Percentiles rank a stretch among this genome's conserved stretches.
Evolutionary conservation across 2,113 vertebrate species (phyloP).

Genomic region (Zootoca vivipara): DNA sequence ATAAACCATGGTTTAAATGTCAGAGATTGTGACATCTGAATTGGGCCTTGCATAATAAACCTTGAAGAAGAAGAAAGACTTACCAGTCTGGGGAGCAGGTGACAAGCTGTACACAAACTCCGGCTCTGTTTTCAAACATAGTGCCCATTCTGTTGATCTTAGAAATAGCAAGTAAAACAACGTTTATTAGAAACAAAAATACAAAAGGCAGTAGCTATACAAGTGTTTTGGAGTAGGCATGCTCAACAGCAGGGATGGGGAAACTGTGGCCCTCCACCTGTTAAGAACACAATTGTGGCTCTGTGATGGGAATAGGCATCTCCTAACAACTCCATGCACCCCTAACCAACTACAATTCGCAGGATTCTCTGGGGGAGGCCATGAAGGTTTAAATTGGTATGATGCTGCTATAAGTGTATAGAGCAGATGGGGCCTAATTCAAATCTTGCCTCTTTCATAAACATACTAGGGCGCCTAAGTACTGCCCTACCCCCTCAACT

Average conservation of each 20-base stretch:
- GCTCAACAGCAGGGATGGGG: neutral
- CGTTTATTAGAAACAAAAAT: neutral
- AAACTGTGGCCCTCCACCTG: neutral
- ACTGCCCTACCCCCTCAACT: neutral
- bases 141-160: constrained; percentile 79
- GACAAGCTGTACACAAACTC: constrained; percentile 80
- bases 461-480: too few relatives aligned
- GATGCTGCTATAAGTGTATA: too few relatives aligned
- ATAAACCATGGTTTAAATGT: neutral
- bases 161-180: constrained; percentile 30
- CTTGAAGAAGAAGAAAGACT: constrained; percentile 10
- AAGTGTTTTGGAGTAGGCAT: neutral
- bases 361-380: too few relatives aligned
- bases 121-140: constrained; percentile 79
- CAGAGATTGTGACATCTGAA: neutral
- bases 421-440: too few relatives aligned
- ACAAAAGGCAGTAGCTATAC: neutral
- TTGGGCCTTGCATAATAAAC: neutral
- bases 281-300: too few relatives aligned
- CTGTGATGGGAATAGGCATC: too few relatives aligned
- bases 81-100: constrained; percentile 93
- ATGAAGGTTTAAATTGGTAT: too few relatives aligned
- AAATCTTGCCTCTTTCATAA: too few relatives aligned
- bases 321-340: too few relatives aligned
- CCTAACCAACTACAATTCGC: too few relatives aligned